A percentile compares a stretch with the other conserved stretches of the same genome.
phyloP scores from a whole-genome alignment of 2,113 vertebrate species.

The Platysternon megacephalum region DNA sequence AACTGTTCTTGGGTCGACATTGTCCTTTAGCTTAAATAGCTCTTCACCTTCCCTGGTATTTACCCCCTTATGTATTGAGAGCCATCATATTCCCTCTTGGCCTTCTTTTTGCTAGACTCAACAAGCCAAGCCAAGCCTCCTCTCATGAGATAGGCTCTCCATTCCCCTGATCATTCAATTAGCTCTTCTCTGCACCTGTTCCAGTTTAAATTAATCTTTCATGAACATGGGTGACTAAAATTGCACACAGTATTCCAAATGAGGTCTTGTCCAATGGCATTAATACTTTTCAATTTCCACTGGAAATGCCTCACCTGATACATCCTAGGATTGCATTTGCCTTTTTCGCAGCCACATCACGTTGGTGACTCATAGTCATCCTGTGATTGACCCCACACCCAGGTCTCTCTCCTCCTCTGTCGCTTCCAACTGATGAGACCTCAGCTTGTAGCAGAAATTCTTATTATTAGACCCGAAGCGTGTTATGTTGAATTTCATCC shows the following conservation, averaged over 20 bases:
- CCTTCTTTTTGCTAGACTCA: background rate
- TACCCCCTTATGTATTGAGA: background rate
- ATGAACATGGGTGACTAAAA: background rate
- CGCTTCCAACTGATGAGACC: background rate
- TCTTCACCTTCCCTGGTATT: background rate
- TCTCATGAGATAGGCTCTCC: background rate
- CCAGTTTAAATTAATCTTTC: background rate
- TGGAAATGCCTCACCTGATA: background rate
- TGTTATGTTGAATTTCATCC: background rate
- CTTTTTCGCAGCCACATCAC: background rate
- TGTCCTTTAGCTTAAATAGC: background rate
- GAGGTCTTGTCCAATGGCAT: background rate
- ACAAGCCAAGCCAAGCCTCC: background rate
- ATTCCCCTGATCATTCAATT: background rate
- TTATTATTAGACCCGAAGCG: background rate
- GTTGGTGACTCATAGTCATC: background rate
- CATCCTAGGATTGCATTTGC: background rate
- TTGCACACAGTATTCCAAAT: background rate
- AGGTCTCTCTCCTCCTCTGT: background rate
- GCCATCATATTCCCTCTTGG: background rate
- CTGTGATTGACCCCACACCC: background rate
- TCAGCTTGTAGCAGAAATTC: background rate
- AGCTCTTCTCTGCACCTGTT: background rate
- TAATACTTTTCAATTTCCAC: background rate
- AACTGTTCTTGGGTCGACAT: background rate